phyloP scores from a whole-genome alignment of 2,888 invertebrate species.

The Euclidia mi region DNA sequence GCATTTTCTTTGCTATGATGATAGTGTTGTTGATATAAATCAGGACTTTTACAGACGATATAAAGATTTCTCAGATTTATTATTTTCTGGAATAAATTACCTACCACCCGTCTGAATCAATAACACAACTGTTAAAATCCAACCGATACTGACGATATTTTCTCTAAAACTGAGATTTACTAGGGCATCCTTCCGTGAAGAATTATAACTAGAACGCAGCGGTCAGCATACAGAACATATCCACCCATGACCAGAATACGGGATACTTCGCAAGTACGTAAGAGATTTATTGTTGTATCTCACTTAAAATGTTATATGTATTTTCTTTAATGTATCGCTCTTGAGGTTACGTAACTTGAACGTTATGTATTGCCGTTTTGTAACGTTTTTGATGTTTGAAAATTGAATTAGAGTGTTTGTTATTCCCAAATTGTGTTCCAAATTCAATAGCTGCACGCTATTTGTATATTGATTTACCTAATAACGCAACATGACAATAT shows the following conservation, averaged over 20 bases:
- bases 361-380: constrained; percentile 4
- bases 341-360: constrained; percentile 17
- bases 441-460: too few species aligned
- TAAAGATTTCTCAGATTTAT: too few species aligned
- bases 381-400: not conserved
- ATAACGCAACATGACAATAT: too few species aligned
- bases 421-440: not conserved
- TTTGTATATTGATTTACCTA: too few species aligned
- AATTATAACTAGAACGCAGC: constrained; percentile 37
- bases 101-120: too few species aligned
- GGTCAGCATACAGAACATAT: constrained; percentile 44
- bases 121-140: constrained; percentile 8
- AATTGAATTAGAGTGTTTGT: not conserved
- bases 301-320: constrained; percentile 41
- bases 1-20: too few species aligned
- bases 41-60: too few species aligned
- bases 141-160: constrained; percentile 20
- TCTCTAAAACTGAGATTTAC: constrained; percentile 26
- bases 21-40: too few species aligned
- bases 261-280: constrained; percentile 31
- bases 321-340: constrained; percentile 30
- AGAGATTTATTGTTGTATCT: constrained; percentile 44
- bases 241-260: constrained; percentile 34
- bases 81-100: too few species aligned
- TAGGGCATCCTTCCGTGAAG: constrained; percentile 16